These are phyloP conservation scores for Zhengitettix transpicula DNA, from an alignment of 2,888 invertebrate genomes.

Conservation along the genomic window DNA sequence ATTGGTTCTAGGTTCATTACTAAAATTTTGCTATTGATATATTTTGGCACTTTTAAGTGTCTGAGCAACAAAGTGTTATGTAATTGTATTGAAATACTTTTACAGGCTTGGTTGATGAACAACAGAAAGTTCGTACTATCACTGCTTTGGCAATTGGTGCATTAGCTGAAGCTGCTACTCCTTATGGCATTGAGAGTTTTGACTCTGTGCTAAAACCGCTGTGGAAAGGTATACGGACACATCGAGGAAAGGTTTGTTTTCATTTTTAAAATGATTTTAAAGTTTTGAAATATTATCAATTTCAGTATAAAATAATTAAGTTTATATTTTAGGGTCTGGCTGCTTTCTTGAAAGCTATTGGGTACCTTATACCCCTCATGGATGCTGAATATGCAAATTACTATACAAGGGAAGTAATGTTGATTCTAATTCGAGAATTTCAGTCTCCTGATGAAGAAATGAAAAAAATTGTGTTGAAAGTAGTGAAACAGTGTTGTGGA, in stretches of 20 bases:
- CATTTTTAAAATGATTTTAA: not conserved
- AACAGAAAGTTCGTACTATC: constrained; percentile 97
- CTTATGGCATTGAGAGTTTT: constrained; percentile 99
- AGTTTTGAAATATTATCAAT: not conserved
- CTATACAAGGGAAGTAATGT: constrained; percentile 98
- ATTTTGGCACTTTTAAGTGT: too few species aligned
- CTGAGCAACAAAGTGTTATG: too few species aligned
- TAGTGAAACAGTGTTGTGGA: constrained; percentile 99
- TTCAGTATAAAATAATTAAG: not conserved
- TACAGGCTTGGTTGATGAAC: constrained; percentile 83
- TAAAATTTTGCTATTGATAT: too few species aligned
- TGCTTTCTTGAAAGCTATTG: constrained; percentile 98
- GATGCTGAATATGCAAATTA: constrained; percentile 99
- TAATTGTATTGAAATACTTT: too few species aligned
- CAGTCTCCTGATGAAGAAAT: constrained; percentile 99
- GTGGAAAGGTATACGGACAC: constrained; percentile 95
- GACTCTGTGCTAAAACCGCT: constrained; percentile 97
- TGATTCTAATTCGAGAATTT: constrained; percentile 96
- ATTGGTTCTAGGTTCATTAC: too few species aligned
- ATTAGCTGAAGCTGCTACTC: constrained; percentile 95
- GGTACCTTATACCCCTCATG: constrained; percentile 98
- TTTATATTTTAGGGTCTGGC: constrained; percentile 66
- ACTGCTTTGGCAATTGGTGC: constrained; percentile 97
- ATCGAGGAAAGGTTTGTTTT: constrained; percentile 37
- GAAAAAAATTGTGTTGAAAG: constrained; percentile 99